A percentile compares a stretch with the other conserved stretches of the same genome.
Evolutionary conservation across 2,113 vertebrate species (phyloP).

Genomic region (Trematomus loennbergii): DNA sequence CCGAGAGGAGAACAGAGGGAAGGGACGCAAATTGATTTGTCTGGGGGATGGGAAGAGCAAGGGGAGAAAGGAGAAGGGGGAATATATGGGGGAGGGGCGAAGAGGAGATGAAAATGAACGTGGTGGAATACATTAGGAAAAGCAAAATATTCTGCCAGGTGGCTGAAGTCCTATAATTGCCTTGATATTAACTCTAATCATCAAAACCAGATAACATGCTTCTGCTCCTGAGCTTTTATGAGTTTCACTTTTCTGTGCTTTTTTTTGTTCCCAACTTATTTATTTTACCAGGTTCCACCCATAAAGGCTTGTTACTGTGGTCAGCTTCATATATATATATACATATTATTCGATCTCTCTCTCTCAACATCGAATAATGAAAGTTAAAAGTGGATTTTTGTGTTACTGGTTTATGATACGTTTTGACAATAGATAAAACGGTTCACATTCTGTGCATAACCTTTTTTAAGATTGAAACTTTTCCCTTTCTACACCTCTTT

Average conservation of each 20-base stretch:
- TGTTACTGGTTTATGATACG: background rate
- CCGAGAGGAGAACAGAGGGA: slow-evolving; percentile 36
- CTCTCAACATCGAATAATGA: background rate
- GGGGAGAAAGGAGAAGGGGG: slow-evolving; percentile 32
- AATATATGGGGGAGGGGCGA: slow-evolving; percentile 52
- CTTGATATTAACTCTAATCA: background rate
- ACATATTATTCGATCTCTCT: too few relatives aligned
- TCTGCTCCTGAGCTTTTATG: background rate
- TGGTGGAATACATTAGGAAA: slow-evolving; percentile 12
- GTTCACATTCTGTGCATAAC: too few relatives aligned
- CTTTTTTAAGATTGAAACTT: background rate
- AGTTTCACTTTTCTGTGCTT: background rate
- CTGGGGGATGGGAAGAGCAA: slow-evolving; percentile 61
- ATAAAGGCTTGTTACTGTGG: too few relatives aligned
- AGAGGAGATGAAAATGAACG: slow-evolving; percentile 46
- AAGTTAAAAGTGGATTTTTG: background rate
- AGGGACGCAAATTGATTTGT: slow-evolving; percentile 62
- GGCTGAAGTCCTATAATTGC: background rate
- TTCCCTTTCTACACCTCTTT: background rate
- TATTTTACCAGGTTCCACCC: too few relatives aligned
- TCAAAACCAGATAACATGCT: background rate
- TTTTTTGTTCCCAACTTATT: background rate
- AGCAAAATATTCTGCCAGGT: slow-evolving; percentile 1
- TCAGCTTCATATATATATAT: background rate
- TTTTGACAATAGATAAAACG: too few relatives aligned